Evolutionary conservation across 2,113 vertebrate species (phyloP), one percentile per base, ranked within the genome.

Genomic region (Sigmodon hispidus): DNA sequence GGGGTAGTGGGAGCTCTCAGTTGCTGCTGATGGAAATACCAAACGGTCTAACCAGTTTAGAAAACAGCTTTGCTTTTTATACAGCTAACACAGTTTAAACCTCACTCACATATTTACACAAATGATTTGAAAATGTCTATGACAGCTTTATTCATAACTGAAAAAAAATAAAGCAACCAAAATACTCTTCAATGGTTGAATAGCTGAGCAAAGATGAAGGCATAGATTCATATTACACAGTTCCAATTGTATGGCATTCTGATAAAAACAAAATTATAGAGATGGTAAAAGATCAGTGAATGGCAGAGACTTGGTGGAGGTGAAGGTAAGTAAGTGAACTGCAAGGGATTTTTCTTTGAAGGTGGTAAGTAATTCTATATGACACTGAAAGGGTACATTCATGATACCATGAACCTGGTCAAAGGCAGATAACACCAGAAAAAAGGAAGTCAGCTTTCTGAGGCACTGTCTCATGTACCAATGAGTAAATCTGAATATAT

Each of bases 161-260:
- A 45, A 57, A 81, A 81, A 90, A 95, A 79, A 13, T 34, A 12
- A 92, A 93, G 80, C 22, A 87, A 87, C 63, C 63, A 93, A 70
- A 36, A 93, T 55, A 19, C 52, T 87, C 13, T 83, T 59, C 45
- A 76, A 17, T 19, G 52, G 48, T 55, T 89, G 59, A 87, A 89
- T 26, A 43, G 50, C 45, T 59, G n/a, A 43, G 5, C 48, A 17
- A 6, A 52, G 63, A n/a, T 69, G 63, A 94, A 63, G 9, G 69
- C 12, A 57, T 0, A 4, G 45, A 59, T 89, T 15, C 89, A 87
- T 87, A 24, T 77, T 79, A 70, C 90, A 76, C 9, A 26, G 81
- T 36, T 92, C 36, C 48, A 87, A 67, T 36, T 50, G 77, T 2
- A 43, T 73, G 36, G 76, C 22, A 40, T 55, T 90, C 75, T 92